These are phyloP conservation scores for Listronotus bonariensis DNA, from an alignment of 1,140 invertebrate genomes.

Conservation along the genomic window DNA sequence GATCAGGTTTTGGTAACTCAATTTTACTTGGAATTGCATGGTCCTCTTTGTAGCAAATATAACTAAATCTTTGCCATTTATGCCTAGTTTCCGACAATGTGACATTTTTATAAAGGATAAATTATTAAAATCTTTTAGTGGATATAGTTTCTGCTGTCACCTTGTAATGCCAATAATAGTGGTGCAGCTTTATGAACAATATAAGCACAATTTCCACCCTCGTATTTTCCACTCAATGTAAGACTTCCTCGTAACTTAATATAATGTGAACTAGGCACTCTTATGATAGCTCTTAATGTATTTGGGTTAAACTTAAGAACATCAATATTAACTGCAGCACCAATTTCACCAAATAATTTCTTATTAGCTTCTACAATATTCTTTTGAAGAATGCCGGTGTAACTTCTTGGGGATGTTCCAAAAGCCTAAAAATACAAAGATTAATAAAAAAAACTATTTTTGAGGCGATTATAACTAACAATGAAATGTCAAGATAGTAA, in stretches of 20 bases:
- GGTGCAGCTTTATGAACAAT: slow-evolving; percentile 61
- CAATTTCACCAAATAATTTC: slow-evolving; percentile 64
- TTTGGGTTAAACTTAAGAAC: slow-evolving; percentile 62
- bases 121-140: slow-evolving; percentile 42
- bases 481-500: slow-evolving; percentile 51
- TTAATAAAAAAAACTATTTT: not conserved
- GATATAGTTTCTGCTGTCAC: slow-evolving; percentile 52
- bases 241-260: slow-evolving; percentile 63
- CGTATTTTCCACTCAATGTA: slow-evolving; percentile 60
- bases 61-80: slow-evolving; percentile 78
- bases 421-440: slow-evolving; percentile 56
- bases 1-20: slow-evolving; percentile 72
- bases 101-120: slow-evolving; percentile 55
- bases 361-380: slow-evolving; percentile 62
- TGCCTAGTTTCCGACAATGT: slow-evolving; percentile 56
- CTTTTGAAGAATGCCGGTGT: slow-evolving; percentile 60
- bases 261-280: slow-evolving; percentile 61
- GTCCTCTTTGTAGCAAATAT: slow-evolving; percentile 83
- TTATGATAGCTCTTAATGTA: slow-evolving; percentile 59
- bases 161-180: slow-evolving; percentile 52
- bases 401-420: slow-evolving; percentile 55
- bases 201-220: slow-evolving; percentile 61
- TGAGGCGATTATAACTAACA: slow-evolving; percentile 52
- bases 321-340: slow-evolving; percentile 60
- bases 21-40: slow-evolving; percentile 73